Evolutionary conservation across 2,888 invertebrate species (phyloP).

Genomic region (Fragum whitleyi): DNA sequence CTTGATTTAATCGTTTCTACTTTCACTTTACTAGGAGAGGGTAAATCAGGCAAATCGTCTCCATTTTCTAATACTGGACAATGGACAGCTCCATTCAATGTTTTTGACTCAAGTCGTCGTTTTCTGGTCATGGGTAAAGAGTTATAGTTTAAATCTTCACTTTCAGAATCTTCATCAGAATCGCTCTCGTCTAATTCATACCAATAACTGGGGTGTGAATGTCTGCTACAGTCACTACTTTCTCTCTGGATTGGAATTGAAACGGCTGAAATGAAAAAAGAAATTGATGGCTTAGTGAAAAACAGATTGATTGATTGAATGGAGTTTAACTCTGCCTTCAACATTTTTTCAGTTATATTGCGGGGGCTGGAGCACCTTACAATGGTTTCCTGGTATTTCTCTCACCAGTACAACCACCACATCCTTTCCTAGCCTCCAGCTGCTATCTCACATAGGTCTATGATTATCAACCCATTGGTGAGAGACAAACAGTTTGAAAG

Average conservation of each 20-base stretch:
- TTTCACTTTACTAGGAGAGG: constrained; percentile 3
- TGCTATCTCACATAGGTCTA: too few species aligned
- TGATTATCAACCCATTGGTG: too few species aligned
- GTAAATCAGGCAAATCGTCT: background rate
- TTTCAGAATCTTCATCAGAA: constrained; percentile 14
- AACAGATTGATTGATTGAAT: too few species aligned
- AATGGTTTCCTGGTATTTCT: too few species aligned
- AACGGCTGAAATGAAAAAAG: constrained; percentile 24
- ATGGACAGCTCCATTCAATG: background rate
- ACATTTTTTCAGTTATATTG: too few species aligned
- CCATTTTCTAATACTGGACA: background rate
- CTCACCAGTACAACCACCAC: too few species aligned
- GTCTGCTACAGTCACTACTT: background rate
- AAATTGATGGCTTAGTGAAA: constrained; percentile 1
- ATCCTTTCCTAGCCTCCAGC: too few species aligned
- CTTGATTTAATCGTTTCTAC: background rate
- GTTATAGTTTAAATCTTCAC: constrained; percentile 10
- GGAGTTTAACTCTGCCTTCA: too few species aligned
- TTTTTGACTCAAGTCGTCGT: background rate
- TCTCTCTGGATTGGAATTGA: constrained; percentile 37
- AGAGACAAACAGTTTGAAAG: too few species aligned
- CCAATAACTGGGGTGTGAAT: too few species aligned
- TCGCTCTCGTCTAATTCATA: constrained; percentile 23
- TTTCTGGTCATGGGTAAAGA: constrained; percentile 17
- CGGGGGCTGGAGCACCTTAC: too few species aligned